Base-by-base conservation (phyloP, 2,113 vertebrate genomes). In the Myiagra hebetior region DNA sequence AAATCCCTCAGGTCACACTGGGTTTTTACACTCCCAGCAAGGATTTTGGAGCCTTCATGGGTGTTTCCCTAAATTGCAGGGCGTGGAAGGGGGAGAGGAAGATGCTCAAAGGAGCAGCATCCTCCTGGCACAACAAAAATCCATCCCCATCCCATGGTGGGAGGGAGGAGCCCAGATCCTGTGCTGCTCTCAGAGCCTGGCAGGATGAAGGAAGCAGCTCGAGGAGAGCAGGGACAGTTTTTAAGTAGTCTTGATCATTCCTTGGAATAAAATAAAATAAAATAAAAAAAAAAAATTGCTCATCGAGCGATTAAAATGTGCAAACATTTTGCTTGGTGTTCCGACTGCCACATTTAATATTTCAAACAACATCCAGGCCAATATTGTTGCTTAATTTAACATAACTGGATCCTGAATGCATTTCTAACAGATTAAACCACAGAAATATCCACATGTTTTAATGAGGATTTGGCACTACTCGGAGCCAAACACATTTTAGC, bases 381-480 rank as follows among this genome's bases (percentile, higher is more conserved):
- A 96, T 96, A 84, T 92, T 93, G 93, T 94, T 88, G 95, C 96
- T 95, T 96, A 92, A 95, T 96, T 97, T 94, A 96, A 94, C 91
- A 73, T 47, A 93, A 89, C 94, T 93, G 93, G 80, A 93, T 95
- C 80, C 77, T 23, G 35, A 90, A 62, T 84, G 91, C 89, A 84
- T 96, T 91, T 97, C 92, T 79, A 94, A 95, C 95, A 96, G 82
- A 95, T 95, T 91, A 94, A 96, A 86, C 87, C 87, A 92, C 93
- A 95, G 95, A 97, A 91, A 93, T 94, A 90, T 79, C 95, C 95
- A 94, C 95, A 90, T 94, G 93, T 96, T 96, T 96, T 96, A 95
- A 96, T 93, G 91, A 95, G 68, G 77, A 95, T 78, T 90, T 96
- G 97, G 91, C 92, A 89, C 62, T 23, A 41, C 73, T 77, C 10